These are phyloP conservation scores for Spermophilus dauricus DNA, from an alignment of 2,113 vertebrate species.

Conservation along the genomic window DNA sequence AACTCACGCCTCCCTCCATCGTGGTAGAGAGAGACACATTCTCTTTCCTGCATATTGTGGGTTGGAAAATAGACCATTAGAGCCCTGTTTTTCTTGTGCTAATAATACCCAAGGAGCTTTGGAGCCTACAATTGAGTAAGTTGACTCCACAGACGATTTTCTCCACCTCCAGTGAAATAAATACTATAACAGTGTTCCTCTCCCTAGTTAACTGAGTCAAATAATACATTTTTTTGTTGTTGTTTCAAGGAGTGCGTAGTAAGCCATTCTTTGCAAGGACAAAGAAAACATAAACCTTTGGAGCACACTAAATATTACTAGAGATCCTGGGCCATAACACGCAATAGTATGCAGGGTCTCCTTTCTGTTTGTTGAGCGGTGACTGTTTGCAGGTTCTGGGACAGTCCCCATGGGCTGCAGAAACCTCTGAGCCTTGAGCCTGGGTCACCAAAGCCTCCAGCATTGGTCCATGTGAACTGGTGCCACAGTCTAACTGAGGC, in stretches of 20 bases:
- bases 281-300: slow-evolving; percentile 35
- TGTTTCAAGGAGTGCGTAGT: no score
- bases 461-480: rapidly evolving
- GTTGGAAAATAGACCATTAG: neutral
- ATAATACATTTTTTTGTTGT: neutral
- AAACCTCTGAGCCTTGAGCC: neutral
- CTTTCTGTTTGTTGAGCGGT: neutral
- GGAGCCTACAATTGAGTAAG: neutral
- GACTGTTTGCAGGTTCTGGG: neutral
- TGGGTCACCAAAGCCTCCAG: neutral
- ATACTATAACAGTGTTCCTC: neutral
- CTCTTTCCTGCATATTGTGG: neutral
- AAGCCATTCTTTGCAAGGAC: no score
- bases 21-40: neutral
- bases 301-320: neutral
- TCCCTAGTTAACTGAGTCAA: slow-evolving; percentile 21
- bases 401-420: neutral
- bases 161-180: slow-evolving; percentile 23
- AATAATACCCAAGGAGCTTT: slow-evolving; percentile 8
- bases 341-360: neutral
- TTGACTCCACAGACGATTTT: slow-evolving; percentile 17
- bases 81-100: neutral
- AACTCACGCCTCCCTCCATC: neutral
- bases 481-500: neutral
- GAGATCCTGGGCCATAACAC: neutral